Conservation (phyloP, 2,113 vertebrate species). For the Hippocampus abdominalis region DNA sequence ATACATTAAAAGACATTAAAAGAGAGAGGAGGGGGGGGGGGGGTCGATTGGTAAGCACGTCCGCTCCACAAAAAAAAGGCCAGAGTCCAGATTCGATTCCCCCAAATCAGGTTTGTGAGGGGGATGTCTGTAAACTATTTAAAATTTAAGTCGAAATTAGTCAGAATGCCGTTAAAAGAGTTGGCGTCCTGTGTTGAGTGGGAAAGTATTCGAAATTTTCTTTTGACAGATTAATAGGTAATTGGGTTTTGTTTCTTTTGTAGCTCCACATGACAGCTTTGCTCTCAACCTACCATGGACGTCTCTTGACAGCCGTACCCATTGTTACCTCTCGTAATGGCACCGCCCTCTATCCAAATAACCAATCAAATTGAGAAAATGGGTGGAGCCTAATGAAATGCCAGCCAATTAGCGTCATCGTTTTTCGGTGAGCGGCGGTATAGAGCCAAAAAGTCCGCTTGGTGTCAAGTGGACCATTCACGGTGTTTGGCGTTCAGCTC, state of each 20-base stretch:
- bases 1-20: too few species aligned
- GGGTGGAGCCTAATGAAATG: background rate
- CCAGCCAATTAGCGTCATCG: slow-evolving; percentile 53
- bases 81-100: too few species aligned
- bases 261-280: slow-evolving; percentile 13
- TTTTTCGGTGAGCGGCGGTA: slow-evolving; percentile 18
- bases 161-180: background rate
- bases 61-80: too few species aligned
- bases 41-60: too few species aligned
- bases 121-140: background rate
- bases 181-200: background rate
- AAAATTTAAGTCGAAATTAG: background rate
- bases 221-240: background rate
- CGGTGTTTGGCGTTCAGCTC: slow-evolving; percentile 21
- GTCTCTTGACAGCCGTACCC: slow-evolving; percentile 23
- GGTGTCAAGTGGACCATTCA: slow-evolving; percentile 3
- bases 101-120: too few species aligned
- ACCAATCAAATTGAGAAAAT: slow-evolving; percentile 50
- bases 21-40: too few species aligned
- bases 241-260: background rate
- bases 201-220: background rate
- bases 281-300: slow-evolving; percentile 61
- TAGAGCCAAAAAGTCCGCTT: slow-evolving; percentile 17
- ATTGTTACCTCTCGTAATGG: background rate
- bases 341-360: slow-evolving; percentile 7